These are phyloP conservation scores for Heliconius nattereri DNA, from an alignment of 1,140 invertebrate species.

Conservation along the genomic window DNA sequence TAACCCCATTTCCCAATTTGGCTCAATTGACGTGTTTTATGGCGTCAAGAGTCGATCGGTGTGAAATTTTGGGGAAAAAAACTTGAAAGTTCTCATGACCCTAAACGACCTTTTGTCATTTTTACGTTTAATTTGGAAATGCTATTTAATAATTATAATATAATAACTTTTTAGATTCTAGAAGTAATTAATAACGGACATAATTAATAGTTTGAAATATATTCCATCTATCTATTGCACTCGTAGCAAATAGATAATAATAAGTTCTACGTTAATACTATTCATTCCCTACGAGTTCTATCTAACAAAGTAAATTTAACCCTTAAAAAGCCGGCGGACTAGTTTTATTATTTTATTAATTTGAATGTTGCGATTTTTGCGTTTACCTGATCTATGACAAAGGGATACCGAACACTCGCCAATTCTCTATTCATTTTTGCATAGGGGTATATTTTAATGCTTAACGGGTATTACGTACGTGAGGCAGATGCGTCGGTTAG, in stretches of 20 bases:
- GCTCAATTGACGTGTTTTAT: constrained; percentile 62
- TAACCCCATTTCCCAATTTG: constrained; percentile 65
- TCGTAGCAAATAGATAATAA: background rate
- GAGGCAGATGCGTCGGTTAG: constrained; percentile 60
- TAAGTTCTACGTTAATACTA: background rate
- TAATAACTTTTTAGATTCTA: background rate
- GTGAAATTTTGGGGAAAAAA: constrained; percentile 59
- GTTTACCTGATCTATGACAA: constrained; percentile 77
- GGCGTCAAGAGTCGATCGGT: constrained; percentile 67
- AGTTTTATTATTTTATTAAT: constrained; percentile 79
- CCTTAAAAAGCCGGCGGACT: constrained; percentile 59
- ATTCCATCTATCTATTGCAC: background rate
- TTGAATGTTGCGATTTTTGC: constrained; percentile 78
- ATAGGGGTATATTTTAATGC: constrained; percentile 69
- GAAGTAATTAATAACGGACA: no score
- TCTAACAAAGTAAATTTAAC: constrained; percentile 61
- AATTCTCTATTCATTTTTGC: constrained; percentile 74
- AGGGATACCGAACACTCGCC: constrained; percentile 49
- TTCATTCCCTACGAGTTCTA: constrained; percentile 29
- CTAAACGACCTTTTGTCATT: constrained; percentile 45
- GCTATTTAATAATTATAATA: background rate
- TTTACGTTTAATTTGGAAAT: background rate
- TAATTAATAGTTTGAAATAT: no score
- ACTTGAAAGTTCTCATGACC: constrained; percentile 64
- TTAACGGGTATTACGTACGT: constrained; percentile 49